These are phyloP conservation scores for Drosophila mimica DNA, from an alignment of 2,888 invertebrate genomes.

Conservation along the genomic window DNA sequence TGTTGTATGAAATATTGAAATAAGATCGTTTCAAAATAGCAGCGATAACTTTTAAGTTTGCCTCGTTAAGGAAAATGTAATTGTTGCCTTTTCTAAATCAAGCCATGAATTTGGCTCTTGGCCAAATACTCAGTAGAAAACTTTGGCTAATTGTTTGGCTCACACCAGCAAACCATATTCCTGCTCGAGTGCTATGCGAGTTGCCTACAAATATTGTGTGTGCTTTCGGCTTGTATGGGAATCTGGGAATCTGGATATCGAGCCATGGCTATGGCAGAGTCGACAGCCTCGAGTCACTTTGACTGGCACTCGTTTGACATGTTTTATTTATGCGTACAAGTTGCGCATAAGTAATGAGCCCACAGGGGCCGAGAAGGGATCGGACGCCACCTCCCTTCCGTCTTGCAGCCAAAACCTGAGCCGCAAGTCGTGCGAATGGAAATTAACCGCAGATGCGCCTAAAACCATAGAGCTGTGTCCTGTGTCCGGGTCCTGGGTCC, in stretches of 20 bases:
- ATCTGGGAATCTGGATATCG: conserved; percentile 22
- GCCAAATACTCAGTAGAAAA: neutral
- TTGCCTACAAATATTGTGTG: conserved; percentile 34
- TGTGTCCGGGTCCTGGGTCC: conserved; percentile 1
- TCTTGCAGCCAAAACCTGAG: conserved; percentile 2
- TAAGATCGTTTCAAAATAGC: neutral
- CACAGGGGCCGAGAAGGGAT: conserved; percentile 21
- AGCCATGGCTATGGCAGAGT: conserved; percentile 7
- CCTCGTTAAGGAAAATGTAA: neutral
- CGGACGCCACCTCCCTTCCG: conserved; percentile 2
- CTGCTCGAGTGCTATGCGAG: conserved; percentile 28
- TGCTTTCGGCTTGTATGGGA: neutral
- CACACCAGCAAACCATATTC: conserved; percentile 1
- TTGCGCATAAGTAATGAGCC: conserved; percentile 78
- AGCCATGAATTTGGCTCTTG: neutral
- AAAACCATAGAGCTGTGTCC: conserved; percentile 54
- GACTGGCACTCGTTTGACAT: conserved; percentile 67
- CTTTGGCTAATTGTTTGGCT: conserved; percentile 44
- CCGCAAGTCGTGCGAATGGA: conserved; percentile 62
- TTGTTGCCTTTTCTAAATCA: neutral
- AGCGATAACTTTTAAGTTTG: neutral
- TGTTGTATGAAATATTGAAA: neutral
- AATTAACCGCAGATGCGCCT: conserved; percentile 69
- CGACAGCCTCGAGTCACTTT: conserved; percentile 56
- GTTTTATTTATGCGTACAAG: conserved; percentile 81